Base-by-base conservation (phyloP, 2,797 vertebrate species). In the Microctenopoma stevenorrisi region DNA sequence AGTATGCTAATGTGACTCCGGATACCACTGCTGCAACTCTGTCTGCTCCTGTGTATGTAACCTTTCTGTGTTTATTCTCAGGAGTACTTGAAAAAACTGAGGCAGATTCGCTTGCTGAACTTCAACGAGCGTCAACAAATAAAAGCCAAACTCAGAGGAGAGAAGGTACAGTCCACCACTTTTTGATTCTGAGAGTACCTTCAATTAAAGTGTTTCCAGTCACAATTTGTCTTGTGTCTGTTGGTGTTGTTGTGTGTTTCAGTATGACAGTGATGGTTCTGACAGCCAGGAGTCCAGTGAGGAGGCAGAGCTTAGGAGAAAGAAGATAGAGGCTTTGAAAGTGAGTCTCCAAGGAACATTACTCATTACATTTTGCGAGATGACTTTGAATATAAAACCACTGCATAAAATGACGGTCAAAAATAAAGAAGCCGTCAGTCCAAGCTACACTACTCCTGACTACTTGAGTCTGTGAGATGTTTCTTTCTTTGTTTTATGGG, bases 61-160 rank as follows among this genome's bases (percentile, higher is more conserved):
- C 49, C 33, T 53, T 15, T 72, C n/a, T 83, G 66, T 76, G 2
- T 84, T 74, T 79, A 47, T 74, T 74, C 3, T 68, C 88, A 99
- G 98, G 97, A 98, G 78, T 99, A 99, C 82, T 89, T 99, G 91
- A 90, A 95, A 42, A 94, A 97, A 79, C 87, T 99, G 78, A 94
- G 95, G 68, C 97, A 99, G 89, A 99, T 99, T 87, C 94, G 98
- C 65, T 88, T 99, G 82, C 97, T 99, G 83, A 99, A 99, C 92
- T 99, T 99, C 77, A 99, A 98, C 62, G 98, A 99, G 84, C 95
- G 98, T 46, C 98, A 98, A 74, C 95, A 99, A 92, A 97, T 99
- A 75, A 98, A 95, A 96, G 98, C 97, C n/a, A 95, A 95, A 65
- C 95, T 99, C 87, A 89, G 95, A 93, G 98, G 98, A 89, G 96